These are phyloP conservation scores for Cataglyphis rosenhaueri DNA, from an alignment of 2,888 invertebrate species.

Conservation along the genomic window DNA sequence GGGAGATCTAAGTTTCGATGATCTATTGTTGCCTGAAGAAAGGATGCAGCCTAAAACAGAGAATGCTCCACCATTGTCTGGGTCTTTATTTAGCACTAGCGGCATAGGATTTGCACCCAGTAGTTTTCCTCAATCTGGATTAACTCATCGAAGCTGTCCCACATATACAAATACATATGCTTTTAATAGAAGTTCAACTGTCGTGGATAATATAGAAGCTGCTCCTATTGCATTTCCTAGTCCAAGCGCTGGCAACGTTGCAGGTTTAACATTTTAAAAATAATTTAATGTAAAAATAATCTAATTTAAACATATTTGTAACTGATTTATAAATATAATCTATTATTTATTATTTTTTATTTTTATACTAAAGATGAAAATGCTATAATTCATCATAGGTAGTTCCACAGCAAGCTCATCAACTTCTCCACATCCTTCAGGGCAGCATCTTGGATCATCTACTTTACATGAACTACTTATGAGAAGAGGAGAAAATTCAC, in stretches of 20 bases:
- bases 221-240: slow-evolving; percentile 83
- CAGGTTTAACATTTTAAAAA: slow-evolving; percentile 73
- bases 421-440: slow-evolving; percentile 82
- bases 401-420: slow-evolving; percentile 84
- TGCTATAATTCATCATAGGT: slow-evolving; percentile 66
- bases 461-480: slow-evolving; percentile 90
- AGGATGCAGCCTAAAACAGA: slow-evolving; percentile 80
- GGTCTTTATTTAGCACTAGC: slow-evolving; percentile 73
- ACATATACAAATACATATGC: slow-evolving; percentile 74
- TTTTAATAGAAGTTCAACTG: slow-evolving; percentile 76
- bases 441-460: slow-evolving; percentile 82
- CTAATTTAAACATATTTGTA: not conserved
- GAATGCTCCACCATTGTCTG: slow-evolving; percentile 64
- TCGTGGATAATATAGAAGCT: slow-evolving; percentile 82
- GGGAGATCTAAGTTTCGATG: slow-evolving; percentile 95
- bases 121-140: slow-evolving; percentile 82
- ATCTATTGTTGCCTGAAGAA: slow-evolving; percentile 91
- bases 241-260: slow-evolving; percentile 82
- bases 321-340: not conserved
- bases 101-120: slow-evolving; percentile 78
- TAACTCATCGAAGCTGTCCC: slow-evolving; percentile 76
- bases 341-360: not conserved
- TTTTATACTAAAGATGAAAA: not conserved
- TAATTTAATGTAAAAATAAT: not conserved
- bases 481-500: slow-evolving; percentile 88